Evolutionary conservation across 2,113 vertebrate genomes (phyloP), one percentile per base, ranked within the genome.

Genomic region (Pycnonotus jocosus): DNA sequence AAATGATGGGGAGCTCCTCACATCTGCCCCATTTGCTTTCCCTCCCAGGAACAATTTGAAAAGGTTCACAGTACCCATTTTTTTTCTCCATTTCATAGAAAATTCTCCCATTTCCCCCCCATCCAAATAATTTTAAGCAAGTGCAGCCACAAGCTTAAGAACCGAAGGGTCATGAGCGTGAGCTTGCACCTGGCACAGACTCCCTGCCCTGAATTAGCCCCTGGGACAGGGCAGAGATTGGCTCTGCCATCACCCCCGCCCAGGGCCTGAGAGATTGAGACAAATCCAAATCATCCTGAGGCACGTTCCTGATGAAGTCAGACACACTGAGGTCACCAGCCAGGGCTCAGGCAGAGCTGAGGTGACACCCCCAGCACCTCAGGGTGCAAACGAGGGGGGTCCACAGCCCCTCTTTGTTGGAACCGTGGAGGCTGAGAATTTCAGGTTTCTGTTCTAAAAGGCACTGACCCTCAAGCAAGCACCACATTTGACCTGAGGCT

Each of bases 151-250:
- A 30, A 48, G 28, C 9, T 42, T 3, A 7, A 24, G 33, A 38
- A 72, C 28, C 31, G 3, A 28, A 42, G 58, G 1, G 7, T 11
- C 1, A 6, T 2, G n/a, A 60, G 71, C 0, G 0, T 3, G 64
- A 66, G 45, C 37, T 23, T 14, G 13, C 28, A 18, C 2, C 37
- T 20, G 35, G 73, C n/a, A 40, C 50, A 28, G 5, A 1, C 22
- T 45, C 62, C 40, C 7, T 10, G 22, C 47, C 33, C 51, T 9
- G 10, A 62, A 53, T 64, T 2, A 20, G 7, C 51, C 12, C 17
- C 79, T 37, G 35, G 15, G 56, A 57, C 65, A 74, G 89, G 51
- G 19, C 66, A 53, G 74, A 45, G 23, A 18, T 1, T 25, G 61
- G 37, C 70, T 53, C 20, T 27, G 82, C 22, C 84, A 51, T 27